Evolutionary conservation across 2,113 vertebrate genomes (phyloP).

Genomic region (Tetraodon nigroviridis): DNA sequence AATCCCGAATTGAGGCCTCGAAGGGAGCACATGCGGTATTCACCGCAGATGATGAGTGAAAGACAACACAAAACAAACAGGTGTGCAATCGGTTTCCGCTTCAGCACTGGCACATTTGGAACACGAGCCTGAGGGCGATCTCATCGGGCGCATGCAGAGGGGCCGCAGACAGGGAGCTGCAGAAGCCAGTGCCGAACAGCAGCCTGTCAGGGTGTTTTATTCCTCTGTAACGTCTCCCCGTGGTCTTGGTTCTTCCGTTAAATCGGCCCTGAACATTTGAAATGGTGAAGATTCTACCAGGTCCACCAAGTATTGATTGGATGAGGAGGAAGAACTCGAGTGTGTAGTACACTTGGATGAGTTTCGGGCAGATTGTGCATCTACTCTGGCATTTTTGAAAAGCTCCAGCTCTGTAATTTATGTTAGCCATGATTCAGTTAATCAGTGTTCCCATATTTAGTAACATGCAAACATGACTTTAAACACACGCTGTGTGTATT

Average conservation of each 20-base stretch:
- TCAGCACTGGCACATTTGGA: slow-evolving; percentile 20
- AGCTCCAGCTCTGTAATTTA: neutral
- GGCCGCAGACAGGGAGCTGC: slow-evolving; percentile 12
- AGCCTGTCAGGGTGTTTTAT: slow-evolving; percentile 34
- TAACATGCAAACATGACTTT: slow-evolving; percentile 10
- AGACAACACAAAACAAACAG: slow-evolving; percentile 60
- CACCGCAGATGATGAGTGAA: slow-evolving; percentile 44
- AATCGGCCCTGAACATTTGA: neutral
- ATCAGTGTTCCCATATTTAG: slow-evolving; percentile 6
- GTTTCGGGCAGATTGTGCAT: no score
- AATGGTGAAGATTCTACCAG: neutral
- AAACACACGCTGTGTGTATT: slow-evolving; percentile 2
- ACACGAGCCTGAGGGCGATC: slow-evolving; percentile 15
- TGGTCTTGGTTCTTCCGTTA: slow-evolving; percentile 8
- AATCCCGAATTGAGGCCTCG: slow-evolving; percentile 40
- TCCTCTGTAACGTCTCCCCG: slow-evolving; percentile 16
- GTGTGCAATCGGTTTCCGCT: slow-evolving; percentile 46
- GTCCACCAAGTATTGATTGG: no score
- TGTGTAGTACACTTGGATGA: no score
- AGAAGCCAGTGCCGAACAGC: slow-evolving; percentile 23
- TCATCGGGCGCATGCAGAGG: slow-evolving; percentile 17
- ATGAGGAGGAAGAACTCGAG: no score
- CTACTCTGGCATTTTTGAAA: neutral
- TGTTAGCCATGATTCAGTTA: neutral
- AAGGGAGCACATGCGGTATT: slow-evolving; percentile 32